phyloP scores from a whole-genome alignment of 92 coral and sea anemone species.

The Phymanthus crucifer region DNA sequence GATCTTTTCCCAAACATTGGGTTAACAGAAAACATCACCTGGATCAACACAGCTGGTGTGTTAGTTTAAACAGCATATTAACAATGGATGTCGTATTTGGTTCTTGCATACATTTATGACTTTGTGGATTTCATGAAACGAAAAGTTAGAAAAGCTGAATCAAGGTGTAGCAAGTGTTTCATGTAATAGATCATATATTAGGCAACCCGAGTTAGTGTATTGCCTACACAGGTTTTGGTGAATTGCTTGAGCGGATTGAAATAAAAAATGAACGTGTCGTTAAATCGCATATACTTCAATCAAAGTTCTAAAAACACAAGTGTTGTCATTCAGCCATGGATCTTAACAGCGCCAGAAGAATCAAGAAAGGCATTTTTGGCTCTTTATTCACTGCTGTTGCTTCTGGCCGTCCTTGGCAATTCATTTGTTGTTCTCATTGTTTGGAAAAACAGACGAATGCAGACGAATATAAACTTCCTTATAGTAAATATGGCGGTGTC shows the following conservation, averaged over 20 bases:
- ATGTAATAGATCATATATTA: too few relatives aligned
- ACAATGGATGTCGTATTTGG: too few relatives aligned
- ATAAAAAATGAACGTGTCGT: not conserved
- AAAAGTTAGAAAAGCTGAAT: too few relatives aligned
- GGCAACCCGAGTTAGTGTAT: too few relatives aligned
- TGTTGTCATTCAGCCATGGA: not conserved
- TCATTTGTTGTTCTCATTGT: slow-evolving; percentile 6
- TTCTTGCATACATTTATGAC: too few relatives aligned
- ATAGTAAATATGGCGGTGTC: slow-evolving; percentile 44
- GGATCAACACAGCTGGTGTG: not conserved
- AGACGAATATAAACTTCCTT: slow-evolving; percentile 22
- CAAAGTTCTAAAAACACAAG: not conserved
- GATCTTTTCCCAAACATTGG: not conserved
- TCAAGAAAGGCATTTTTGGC: slow-evolving; percentile 1
- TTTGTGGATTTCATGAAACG: too few relatives aligned
- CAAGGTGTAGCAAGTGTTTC: too few relatives aligned
- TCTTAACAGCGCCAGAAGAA: not conserved
- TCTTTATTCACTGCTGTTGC: not conserved
- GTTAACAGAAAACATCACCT: not conserved
- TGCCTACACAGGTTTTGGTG: too few relatives aligned
- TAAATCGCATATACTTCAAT: not conserved
- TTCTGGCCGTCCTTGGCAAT: slow-evolving; percentile 27
- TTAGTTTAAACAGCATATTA: not conserved
- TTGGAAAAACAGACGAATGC: slow-evolving; percentile 22
- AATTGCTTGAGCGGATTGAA: not conserved